Evolutionary conservation across 2,113 vertebrate genomes (phyloP).

Genomic region (Shinisaurus crocodilurus): DNA sequence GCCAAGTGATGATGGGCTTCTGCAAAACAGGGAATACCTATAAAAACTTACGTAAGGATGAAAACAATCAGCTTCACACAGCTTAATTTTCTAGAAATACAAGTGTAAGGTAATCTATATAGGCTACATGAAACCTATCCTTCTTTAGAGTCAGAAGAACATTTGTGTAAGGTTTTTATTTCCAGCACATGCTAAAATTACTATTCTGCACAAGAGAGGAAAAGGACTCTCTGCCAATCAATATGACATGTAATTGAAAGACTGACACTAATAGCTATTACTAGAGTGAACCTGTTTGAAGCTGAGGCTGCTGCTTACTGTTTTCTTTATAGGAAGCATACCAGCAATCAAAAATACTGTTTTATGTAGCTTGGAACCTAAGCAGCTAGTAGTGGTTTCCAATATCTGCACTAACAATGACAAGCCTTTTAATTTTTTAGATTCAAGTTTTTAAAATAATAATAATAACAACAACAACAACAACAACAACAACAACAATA

Average conservation of each 20-base stretch:
- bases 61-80: conserved; percentile 2
- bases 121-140: conserved; percentile 67
- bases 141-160: conserved; percentile 80
- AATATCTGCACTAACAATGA: conserved; percentile 65
- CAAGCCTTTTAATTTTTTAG: conserved; percentile 54
- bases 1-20: neutral
- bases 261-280: conserved; percentile 81
- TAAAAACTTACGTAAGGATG: neutral
- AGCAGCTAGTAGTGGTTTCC: conserved; percentile 65
- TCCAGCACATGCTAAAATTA: conserved; percentile 87
- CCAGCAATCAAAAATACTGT: conserved; percentile 84
- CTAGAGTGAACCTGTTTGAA: conserved; percentile 86
- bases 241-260: conserved; percentile 79
- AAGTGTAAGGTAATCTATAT: conserved; percentile 50
- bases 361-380: conserved; percentile 77
- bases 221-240: conserved; percentile 91
- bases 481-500: neutral
- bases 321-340: conserved; percentile 73
- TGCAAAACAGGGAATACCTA: neutral
- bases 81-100: conserved; percentile 46
- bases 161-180: conserved; percentile 90
- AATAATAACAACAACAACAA: neutral
- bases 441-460: neutral
- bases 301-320: conserved; percentile 71
- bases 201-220: conserved; percentile 83